Evolutionary conservation across 2,113 vertebrate species (phyloP), one percentile per base, ranked within the genome.

Genomic region (Benthochromis sp.): DNA sequence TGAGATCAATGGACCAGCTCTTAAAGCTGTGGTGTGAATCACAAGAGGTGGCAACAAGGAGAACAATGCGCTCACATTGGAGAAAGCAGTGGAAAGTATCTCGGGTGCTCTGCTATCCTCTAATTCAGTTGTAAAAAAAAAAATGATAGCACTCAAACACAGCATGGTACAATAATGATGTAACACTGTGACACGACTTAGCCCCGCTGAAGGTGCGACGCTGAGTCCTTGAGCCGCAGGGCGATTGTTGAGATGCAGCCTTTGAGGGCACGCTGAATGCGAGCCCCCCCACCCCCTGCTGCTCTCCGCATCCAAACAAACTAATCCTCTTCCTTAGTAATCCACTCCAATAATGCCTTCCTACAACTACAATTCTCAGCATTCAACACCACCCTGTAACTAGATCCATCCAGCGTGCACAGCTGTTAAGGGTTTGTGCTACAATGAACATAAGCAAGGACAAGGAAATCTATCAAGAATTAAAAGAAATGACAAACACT

Each of bases 251-350:
- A 87, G 92, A 91, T 87, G 89, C 80, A 86, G 86, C 59, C 83
- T 90, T 92, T 81, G 53, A 92, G 85, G 88, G 69, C 84, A 89
- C 9, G 7, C 55, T 81, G 87, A 87, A 85, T 82, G 82, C 38
- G 40, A 93, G 69, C 27, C 24, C 76, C 79, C 40, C 9, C 2
- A 12, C 10, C 19, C 45, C 45, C 80, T 14, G 12, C 78, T 73
- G 50, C 40, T 82, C 24, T 21, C 79, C 66, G 50, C 81, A 82
- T 85, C 84, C 57, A 91, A 89, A 91, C 84, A 93, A 95, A 87
- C 92, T 90, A 94, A 95, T 95, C 92, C 84, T 92, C 92, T 92
- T 90, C 87, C 55, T 93, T 89, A 85, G 93, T 95, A 95, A 95
- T 94, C 94, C 91, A 92, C 90, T 92, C 81, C 88, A 94, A 90